Percentiles rank a stretch among this genome's conserved stretches.
Evolutionary conservation across 2,113 vertebrate genomes (phyloP).

Genomic region (Globicephala melas): DNA sequence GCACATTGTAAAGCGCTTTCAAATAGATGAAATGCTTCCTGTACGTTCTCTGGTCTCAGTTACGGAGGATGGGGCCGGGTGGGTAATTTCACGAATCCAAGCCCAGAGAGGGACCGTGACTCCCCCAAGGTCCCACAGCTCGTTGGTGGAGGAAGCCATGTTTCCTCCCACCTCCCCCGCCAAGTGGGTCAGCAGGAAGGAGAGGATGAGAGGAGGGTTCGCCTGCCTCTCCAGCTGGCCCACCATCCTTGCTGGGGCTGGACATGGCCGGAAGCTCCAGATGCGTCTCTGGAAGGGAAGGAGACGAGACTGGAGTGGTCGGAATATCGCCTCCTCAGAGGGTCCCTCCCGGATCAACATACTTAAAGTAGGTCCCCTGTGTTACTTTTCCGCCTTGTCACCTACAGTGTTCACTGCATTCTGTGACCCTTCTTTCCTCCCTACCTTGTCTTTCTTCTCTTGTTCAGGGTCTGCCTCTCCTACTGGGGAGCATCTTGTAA

Average conservation of each 20-base stretch:
- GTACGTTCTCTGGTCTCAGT: not conserved
- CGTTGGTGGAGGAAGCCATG: not conserved
- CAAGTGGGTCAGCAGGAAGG: not conserved
- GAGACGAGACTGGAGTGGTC: not conserved
- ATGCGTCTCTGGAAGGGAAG: not conserved
- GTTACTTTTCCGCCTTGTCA: not conserved
- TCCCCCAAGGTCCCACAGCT: not conserved
- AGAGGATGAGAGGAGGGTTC: not conserved
- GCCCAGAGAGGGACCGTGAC: not conserved
- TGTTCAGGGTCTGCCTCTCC: not conserved
- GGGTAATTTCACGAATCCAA: not conserved
- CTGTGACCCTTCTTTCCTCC: not conserved
- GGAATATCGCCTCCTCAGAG: not conserved
- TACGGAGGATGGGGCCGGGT: not conserved
- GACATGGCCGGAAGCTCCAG: not conserved
- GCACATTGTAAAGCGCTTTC: accelerated
- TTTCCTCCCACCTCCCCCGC: accelerated
- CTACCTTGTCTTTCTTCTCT: not conserved
- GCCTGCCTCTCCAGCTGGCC: not conserved
- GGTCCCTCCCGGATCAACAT: accelerated
- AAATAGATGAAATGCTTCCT: not conserved
- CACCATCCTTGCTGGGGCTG: no score
- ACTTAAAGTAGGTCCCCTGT: not conserved
- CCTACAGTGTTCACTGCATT: accelerated
- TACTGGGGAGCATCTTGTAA: not conserved